phyloP scores from a whole-genome alignment of 2,113 vertebrate genomes.

The Halichoeres trimaculatus region DNA sequence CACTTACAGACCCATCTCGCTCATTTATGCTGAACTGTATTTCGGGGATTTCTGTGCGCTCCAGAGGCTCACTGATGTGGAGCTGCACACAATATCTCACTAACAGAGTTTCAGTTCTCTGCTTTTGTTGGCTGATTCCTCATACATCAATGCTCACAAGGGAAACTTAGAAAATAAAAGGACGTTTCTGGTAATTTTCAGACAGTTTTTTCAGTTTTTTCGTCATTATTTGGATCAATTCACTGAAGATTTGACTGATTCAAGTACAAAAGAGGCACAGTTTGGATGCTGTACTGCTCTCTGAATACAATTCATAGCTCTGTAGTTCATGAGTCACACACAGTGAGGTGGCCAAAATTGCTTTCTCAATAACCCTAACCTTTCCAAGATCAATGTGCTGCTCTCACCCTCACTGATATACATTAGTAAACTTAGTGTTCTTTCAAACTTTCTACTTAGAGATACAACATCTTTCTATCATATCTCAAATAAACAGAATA shows the following conservation, averaged over 20 bases:
- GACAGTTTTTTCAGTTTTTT: background rate
- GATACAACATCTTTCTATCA: too few species aligned
- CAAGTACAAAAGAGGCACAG: background rate
- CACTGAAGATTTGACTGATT: background rate
- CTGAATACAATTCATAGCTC: background rate
- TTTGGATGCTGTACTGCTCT: background rate
- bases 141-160: background rate
- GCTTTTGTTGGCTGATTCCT: conserved; percentile 28
- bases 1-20: conserved; percentile 40
- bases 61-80: conserved; percentile 21
- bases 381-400: background rate
- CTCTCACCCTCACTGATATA: too few species aligned
- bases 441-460: too few species aligned
- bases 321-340: background rate
- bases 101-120: conserved; percentile 26
- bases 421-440: too few species aligned
- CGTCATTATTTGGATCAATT: background rate
- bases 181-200: background rate
- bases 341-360: background rate
- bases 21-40: conserved; percentile 51
- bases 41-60: conserved; percentile 41
- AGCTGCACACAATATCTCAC: conserved; percentile 32
- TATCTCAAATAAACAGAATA: too few species aligned
- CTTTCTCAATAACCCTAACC: background rate
- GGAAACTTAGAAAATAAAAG: background rate